Conservation (phyloP, 2,113 vertebrate genomes). For the Argyrosomus japonicus region DNA sequence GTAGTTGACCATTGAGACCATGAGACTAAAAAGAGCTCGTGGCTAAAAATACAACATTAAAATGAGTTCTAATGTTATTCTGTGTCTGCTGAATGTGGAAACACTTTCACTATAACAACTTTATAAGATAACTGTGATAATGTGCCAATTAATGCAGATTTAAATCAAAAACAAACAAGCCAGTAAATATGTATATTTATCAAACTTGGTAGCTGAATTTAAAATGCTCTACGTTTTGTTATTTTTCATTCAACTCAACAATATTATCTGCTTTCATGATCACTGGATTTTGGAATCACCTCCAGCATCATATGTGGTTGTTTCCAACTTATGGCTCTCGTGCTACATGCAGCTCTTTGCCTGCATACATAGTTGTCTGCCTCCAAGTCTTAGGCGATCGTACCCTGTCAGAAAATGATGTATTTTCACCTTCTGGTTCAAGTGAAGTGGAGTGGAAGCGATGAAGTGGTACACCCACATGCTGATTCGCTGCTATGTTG, state of each 20-base stretch:
- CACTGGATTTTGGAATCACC: neutral
- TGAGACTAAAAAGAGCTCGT: neutral
- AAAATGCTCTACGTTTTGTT: neutral
- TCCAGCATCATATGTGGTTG: neutral
- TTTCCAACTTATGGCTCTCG: neutral
- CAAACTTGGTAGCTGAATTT: neutral
- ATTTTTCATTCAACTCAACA: neutral
- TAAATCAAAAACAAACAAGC: neutral
- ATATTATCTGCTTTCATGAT: neutral
- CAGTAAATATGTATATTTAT: neutral
- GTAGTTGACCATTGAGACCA: neutral
- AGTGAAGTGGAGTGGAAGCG: neutral
- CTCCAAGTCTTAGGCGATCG: neutral
- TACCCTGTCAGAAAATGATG: neutral
- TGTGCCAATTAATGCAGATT: neutral
- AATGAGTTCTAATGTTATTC: neutral
- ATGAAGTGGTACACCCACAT: neutral
- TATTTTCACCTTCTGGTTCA: neutral
- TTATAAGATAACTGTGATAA: neutral
- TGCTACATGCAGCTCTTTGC: neutral
- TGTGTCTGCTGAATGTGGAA: neutral
- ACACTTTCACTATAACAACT: neutral
- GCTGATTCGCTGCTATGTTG: neutral
- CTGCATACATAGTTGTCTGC: neutral
- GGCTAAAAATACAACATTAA: neutral